A percentile compares a stretch with the other conserved stretches of the same genome.
Evolutionary conservation across 1,140 invertebrate species (phyloP).

Genomic region (Drosophila micromelanica): DNA sequence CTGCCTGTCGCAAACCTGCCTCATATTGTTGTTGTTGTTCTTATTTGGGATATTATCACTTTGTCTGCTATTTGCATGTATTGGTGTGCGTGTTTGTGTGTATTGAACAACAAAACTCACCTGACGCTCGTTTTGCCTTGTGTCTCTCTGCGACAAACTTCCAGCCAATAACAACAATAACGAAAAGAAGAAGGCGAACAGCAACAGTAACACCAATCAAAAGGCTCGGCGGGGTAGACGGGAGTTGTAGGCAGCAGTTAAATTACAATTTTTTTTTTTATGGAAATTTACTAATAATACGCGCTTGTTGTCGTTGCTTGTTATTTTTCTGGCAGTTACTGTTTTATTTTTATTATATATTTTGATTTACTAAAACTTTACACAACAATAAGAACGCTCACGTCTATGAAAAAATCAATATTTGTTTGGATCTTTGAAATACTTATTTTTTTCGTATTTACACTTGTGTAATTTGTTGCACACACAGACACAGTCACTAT

Average conservation of each 20-base stretch:
- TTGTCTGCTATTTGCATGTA: slow-evolving; percentile 33
- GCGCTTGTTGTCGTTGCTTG: slow-evolving; percentile 13
- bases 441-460: slow-evolving; percentile 35
- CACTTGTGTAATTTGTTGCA: slow-evolving; percentile 52
- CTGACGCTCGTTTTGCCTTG: slow-evolving; percentile 65
- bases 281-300: slow-evolving; percentile 46
- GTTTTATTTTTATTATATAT: slow-evolving; percentile 20
- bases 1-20: slow-evolving; percentile 18
- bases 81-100: slow-evolving; percentile 30
- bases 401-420: slow-evolving; percentile 75
- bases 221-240: slow-evolving; percentile 37
- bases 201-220: slow-evolving; percentile 37
- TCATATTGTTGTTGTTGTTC: slow-evolving; percentile 28
- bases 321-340: slow-evolving; percentile 37
- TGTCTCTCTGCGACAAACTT: slow-evolving; percentile 37
- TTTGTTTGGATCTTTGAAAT: slow-evolving; percentile 50
- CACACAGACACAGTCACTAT: slow-evolving; percentile 37
- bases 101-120: slow-evolving; percentile 67
- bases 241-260: slow-evolving; percentile 28
- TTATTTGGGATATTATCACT: slow-evolving; percentile 26
- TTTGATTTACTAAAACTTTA: slow-evolving; percentile 20
- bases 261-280: too few relatives aligned
- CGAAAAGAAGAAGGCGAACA: slow-evolving; percentile 10
- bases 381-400: slow-evolving; percentile 45
- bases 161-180: slow-evolving; percentile 25